A percentile compares a stretch with the other conserved stretches of the same genome.
These are phyloP conservation scores for Cepaea nemoralis DNA, from an alignment of 1,140 invertebrate genomes.

Conservation along the genomic window DNA sequence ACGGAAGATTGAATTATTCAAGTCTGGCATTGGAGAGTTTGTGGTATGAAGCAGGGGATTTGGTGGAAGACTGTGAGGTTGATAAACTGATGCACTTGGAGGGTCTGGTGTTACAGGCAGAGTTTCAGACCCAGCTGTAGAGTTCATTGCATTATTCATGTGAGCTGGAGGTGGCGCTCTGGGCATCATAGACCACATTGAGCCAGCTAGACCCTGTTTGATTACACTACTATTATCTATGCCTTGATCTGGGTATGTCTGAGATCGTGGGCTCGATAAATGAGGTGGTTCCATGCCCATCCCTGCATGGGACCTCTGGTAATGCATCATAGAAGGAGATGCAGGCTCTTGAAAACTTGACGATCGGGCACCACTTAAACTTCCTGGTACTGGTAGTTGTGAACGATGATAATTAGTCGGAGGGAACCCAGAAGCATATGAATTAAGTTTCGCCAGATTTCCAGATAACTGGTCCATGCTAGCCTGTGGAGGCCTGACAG, in stretches of 20 bases:
- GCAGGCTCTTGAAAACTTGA: neutral
- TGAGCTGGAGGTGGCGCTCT: constrained; percentile 32
- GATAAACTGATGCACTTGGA: neutral
- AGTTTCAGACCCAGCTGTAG: neutral
- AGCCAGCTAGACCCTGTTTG: neutral
- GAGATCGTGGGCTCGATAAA: neutral
- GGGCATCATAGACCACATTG: neutral
- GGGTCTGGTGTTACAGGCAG: constrained; percentile 7
- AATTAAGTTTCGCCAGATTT: neutral
- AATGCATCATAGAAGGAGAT: neutral
- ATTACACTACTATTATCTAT: neutral
- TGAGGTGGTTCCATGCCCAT: neutral
- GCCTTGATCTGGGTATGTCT: neutral
- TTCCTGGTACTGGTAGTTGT: neutral
- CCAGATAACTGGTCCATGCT: neutral
- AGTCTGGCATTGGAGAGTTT: constrained; percentile 7
- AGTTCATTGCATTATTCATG: neutral
- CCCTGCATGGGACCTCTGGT: neutral
- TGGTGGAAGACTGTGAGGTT: neutral
- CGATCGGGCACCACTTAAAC: neutral
- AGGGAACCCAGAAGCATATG: constrained; percentile 15
- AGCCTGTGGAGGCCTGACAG: neutral
- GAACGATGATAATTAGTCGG: neutral
- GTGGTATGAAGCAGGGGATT: neutral
- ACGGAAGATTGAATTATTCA: constrained; percentile 31